A percentile compares a stretch with the other conserved stretches of the same genome.
Evolutionary conservation across 2,797 vertebrate genomes (phyloP).

Genomic region (Atherinosoma microstoma): DNA sequence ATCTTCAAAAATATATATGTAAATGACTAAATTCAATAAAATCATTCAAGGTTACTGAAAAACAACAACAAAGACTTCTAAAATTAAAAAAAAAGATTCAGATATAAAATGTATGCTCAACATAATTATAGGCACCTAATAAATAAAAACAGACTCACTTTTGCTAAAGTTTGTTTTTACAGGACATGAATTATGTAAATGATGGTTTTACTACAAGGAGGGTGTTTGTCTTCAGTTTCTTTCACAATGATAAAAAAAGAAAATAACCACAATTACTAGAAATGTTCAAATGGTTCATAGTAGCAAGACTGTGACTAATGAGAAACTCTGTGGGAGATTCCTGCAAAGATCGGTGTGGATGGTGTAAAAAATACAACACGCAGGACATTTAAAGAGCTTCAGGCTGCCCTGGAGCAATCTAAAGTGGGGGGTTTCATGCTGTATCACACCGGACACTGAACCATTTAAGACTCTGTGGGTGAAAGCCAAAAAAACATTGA

Average conservation of each 20-base stretch:
- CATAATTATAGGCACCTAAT: not conserved
- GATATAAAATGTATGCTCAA: not conserved
- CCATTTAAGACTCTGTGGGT: not conserved
- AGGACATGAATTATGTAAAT: not conserved
- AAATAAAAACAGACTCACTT: not conserved
- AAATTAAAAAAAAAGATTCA: not conserved
- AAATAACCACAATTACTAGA: too few species aligned
- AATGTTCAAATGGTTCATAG: not conserved
- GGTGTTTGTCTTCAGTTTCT: not conserved
- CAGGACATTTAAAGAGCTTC: conserved; percentile 13
- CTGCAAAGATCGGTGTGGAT: not conserved
- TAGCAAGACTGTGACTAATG: not conserved
- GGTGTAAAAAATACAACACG: not conserved
- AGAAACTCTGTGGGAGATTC: not conserved
- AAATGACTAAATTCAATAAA: not conserved
- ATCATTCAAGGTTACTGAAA: not conserved
- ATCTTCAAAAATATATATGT: not conserved
- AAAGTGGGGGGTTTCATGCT: conserved; percentile 10
- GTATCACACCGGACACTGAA: conserved; percentile 3
- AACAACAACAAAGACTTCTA: not conserved
- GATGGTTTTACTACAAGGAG: not conserved
- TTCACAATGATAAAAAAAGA: not conserved
- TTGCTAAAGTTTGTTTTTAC: not conserved
- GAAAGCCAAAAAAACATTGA: conserved; percentile 1
- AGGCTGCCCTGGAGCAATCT: conserved; percentile 14